Conservation (phyloP, 2,113 vertebrate genomes). For the Forbesichthys papilliferus region DNA sequence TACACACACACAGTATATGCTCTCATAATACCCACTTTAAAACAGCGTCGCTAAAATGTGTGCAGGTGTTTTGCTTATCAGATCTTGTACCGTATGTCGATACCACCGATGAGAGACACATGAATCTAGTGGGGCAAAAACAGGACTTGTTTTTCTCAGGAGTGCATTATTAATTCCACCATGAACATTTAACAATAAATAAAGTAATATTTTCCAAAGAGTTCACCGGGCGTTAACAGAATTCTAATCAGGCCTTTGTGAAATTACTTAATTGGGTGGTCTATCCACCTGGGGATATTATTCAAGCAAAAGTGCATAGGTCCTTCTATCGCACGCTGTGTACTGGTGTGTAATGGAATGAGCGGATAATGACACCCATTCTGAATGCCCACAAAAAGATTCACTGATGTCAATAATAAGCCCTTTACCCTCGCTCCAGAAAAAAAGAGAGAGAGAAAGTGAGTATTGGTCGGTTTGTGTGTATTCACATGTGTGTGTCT, state of each 20-base stretch:
- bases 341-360: conserved; percentile 54
- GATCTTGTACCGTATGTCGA: too few species aligned
- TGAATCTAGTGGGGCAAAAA: too few species aligned
- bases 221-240: conserved; percentile 18
- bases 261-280: conserved; percentile 37
- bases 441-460: background rate
- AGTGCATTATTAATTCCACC: too few species aligned
- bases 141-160: too few species aligned
- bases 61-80: too few species aligned
- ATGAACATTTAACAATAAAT: too few species aligned
- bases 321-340: conserved; percentile 29
- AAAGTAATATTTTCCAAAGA: background rate
- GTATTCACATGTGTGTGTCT: conserved; percentile 1
- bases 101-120: too few species aligned
- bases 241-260: conserved; percentile 23
- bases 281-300: conserved; percentile 21
- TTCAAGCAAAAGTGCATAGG: conserved; percentile 26
- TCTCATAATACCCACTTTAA: too few species aligned
- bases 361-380: conserved; percentile 36
- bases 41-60: too few species aligned
- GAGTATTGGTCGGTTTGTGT: background rate
- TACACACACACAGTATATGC: too few species aligned
- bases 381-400: conserved; percentile 45
- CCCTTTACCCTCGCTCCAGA: conserved; percentile 31
- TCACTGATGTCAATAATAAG: conserved; percentile 51